These are phyloP conservation scores for Boulengeromyrus knoepffleri DNA, from an alignment of 2,113 vertebrate genomes.

Conservation along the genomic window DNA sequence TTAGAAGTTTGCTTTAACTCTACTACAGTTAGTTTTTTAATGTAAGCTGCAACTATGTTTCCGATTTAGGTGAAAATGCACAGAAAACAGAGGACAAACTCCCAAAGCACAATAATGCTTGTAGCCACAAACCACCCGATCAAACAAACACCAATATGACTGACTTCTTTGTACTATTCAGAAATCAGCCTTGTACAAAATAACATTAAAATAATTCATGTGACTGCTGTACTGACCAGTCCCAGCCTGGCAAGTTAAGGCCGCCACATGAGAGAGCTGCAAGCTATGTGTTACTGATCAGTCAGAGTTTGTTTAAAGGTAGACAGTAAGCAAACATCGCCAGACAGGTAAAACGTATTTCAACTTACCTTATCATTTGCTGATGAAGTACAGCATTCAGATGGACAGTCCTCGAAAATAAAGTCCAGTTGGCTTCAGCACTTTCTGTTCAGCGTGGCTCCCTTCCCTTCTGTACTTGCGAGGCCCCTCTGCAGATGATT, in stretches of 20 bases:
- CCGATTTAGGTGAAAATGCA: neutral
- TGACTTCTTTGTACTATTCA: neutral
- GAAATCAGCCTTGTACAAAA: neutral
- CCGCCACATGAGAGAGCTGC: neutral
- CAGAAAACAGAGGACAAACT: neutral
- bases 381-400: neutral
- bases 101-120: neutral
- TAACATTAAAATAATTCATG: neutral
- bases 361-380: neutral
- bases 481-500: neutral
- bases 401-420: neutral
- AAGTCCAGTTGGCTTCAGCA: neutral
- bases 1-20: too few relatives aligned
- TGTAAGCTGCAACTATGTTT: neutral
- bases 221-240: neutral
- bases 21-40: neutral
- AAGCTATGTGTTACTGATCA: neutral
- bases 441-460: neutral
- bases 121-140: neutral
- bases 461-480: neutral
- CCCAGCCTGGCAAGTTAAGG: neutral
- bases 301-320: neutral
- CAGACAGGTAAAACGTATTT: too few relatives aligned
- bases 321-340: neutral
- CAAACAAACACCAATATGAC: neutral